Evolutionary conservation across 2,113 vertebrate species (phyloP), one percentile per base, ranked within the genome.

Genomic region (Dendropsophus ebraccatus): DNA sequence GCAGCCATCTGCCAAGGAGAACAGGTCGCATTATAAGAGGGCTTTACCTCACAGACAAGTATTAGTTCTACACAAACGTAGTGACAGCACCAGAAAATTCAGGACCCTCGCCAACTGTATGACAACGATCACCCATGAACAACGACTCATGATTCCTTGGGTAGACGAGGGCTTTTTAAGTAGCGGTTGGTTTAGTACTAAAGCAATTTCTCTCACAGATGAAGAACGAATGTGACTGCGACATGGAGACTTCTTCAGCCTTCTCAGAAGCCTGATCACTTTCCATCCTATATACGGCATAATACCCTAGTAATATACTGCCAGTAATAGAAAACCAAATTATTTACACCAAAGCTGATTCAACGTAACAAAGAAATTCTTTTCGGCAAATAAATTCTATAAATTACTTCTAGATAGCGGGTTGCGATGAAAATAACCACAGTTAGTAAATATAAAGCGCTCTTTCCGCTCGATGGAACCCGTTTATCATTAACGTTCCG

Each of bases 311-410:
- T 25, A 49, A 47, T 49, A 49, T 74, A 74, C 28, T 1, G 41
- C 41, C 30, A 6, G 41, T 16, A 45, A 45, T 45, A 45, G 70
- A 45, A 73, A 23, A 21, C 8, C 35, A 14, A 32, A 14, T 69
- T 69, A 35, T 69, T 69, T 69, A 35, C 30, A 35, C 65, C 25
- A 35, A 73, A 73, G 70, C 35, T 45, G 35, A 73, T 73, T 45
- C 70, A 73, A 21, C 14, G 35, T n/a, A n/a, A n/a, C 23, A 45
- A 73, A 45, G 37, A 73, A 73, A 69, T 19, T 30, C 14, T 35
- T 17, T 35, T 32, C 28, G 14, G 65, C 3, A 35, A 32, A 69
- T 69, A 69, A 32, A 69, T 69, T 16, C 30, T 19, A 35, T 69
- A 69, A 35, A 41, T 73, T 21, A 73, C 35, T 45, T n/a, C 10